A percentile compares a stretch with the other conserved stretches of the same genome.
Conservation (phyloP, 1,140 invertebrate species). For the Orchestia grillus region DNA sequence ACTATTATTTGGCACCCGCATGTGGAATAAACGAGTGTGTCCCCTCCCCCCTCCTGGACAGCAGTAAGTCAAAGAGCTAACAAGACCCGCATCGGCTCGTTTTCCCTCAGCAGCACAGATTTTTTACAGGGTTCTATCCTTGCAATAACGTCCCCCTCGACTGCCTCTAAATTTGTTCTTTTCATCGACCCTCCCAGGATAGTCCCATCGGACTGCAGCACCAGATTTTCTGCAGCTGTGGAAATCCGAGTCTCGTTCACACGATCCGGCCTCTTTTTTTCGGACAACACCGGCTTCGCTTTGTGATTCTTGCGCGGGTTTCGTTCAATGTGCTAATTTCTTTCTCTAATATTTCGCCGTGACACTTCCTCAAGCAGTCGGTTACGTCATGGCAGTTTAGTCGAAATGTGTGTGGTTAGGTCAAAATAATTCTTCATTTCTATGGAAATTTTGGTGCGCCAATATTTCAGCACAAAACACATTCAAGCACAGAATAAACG, state of each 20-base stretch:
- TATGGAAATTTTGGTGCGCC: no score
- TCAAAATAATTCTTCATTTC: no score
- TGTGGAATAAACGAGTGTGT: background rate
- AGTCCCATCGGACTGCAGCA: background rate
- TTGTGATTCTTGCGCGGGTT: background rate
- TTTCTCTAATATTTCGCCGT: background rate
- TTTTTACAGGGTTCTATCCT: constrained; percentile 23
- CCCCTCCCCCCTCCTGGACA: background rate
- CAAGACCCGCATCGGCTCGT: constrained; percentile 18
- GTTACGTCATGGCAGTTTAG: no score
- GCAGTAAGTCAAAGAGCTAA: constrained; percentile 29
- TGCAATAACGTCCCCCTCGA: constrained; percentile 44
- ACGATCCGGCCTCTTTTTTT: constrained; percentile 9
- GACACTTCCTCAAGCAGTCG: no score
- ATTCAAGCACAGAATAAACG: no score
- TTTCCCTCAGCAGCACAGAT: constrained; percentile 10
- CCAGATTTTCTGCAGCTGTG: constrained; percentile 49
- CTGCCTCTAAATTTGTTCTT: constrained; percentile 51
- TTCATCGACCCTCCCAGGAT: constrained; percentile 18
- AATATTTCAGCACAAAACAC: no score
- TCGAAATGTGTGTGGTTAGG: no score
- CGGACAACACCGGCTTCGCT: background rate
- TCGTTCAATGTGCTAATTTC: background rate
- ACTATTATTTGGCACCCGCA: background rate
- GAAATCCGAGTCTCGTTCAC: constrained; percentile 38